Evolutionary conservation across 2,888 invertebrate species (phyloP).

Genomic region (Gerosis bhagava): DNA sequence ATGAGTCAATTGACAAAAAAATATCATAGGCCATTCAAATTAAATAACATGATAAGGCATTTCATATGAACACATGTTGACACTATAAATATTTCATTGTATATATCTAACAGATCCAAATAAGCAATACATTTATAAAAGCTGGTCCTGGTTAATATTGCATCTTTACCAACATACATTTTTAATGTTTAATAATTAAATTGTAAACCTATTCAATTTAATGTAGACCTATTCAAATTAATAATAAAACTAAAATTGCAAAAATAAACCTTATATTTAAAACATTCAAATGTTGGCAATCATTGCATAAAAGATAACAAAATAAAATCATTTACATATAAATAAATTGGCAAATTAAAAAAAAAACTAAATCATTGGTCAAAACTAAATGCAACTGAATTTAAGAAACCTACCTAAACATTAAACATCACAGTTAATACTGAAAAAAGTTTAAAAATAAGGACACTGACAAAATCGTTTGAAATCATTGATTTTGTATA

Average conservation of each 20-base stretch:
- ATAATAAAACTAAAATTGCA: not conserved
- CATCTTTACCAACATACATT: no score
- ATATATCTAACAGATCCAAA: not conserved
- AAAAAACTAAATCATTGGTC: conserved; percentile 66
- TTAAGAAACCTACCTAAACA: conserved; percentile 63
- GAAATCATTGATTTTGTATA: conserved; percentile 67
- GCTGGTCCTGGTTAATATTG: not conserved
- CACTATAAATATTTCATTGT: conserved; percentile 4
- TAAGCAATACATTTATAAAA: not conserved
- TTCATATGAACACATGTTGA: conserved; percentile 15
- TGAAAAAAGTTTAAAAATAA: conserved; percentile 71
- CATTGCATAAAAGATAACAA: no score
- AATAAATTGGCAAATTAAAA: conserved; percentile 35
- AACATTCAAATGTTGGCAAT: no score
- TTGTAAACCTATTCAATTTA: no score
- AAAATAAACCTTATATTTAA: no score
- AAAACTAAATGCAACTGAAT: conserved; percentile 75
- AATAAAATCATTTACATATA: no score
- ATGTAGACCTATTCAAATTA: not conserved
- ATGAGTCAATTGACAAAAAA: no score
- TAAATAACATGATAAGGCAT: conserved; percentile 18
- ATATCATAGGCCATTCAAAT: no score
- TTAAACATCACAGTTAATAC: conserved; percentile 79
- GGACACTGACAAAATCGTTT: conserved; percentile 49
- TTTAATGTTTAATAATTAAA: no score